Evolutionary conservation across 1,140 invertebrate genomes (phyloP).

Genomic region (Luehdorfia chinensis): DNA sequence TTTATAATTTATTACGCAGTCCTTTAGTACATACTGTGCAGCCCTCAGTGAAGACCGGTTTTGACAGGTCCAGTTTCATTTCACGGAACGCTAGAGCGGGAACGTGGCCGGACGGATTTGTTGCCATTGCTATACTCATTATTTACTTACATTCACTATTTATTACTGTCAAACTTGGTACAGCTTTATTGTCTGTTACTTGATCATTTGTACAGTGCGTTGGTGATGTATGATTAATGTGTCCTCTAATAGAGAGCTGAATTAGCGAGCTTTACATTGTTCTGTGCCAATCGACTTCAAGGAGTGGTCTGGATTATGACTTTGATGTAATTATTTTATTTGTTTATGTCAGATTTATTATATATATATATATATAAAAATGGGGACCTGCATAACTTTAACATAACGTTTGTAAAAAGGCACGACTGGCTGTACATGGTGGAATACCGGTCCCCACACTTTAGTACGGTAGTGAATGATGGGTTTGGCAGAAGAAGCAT

Average conservation of each 20-base stretch:
- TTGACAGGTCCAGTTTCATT: constrained; percentile 27
- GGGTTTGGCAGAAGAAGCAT: too few species aligned
- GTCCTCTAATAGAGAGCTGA: constrained; percentile 3
- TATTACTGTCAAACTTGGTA: constrained; percentile 18
- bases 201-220: constrained; percentile 29
- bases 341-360: too few species aligned
- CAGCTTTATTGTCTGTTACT: constrained; percentile 32
- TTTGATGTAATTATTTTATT: too few species aligned
- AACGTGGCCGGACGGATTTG: constrained; percentile 26
- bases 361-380: too few species aligned
- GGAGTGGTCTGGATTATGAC: too few species aligned
- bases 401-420: too few species aligned
- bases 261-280: too few species aligned
- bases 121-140: constrained; percentile 28
- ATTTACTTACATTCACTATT: constrained; percentile 29
- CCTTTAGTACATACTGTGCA: constrained; percentile 1
- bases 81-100: constrained; percentile 36
- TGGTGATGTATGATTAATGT: constrained; percentile 21
- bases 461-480: too few species aligned
- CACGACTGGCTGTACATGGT: too few species aligned
- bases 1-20: constrained; percentile 13
- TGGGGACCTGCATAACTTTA: too few species aligned
- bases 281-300: too few species aligned
- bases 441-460: too few species aligned
- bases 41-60: constrained; percentile 28